Evolutionary conservation across 2,888 invertebrate species (phyloP).

Genomic region (Nectonema munidae): DNA sequence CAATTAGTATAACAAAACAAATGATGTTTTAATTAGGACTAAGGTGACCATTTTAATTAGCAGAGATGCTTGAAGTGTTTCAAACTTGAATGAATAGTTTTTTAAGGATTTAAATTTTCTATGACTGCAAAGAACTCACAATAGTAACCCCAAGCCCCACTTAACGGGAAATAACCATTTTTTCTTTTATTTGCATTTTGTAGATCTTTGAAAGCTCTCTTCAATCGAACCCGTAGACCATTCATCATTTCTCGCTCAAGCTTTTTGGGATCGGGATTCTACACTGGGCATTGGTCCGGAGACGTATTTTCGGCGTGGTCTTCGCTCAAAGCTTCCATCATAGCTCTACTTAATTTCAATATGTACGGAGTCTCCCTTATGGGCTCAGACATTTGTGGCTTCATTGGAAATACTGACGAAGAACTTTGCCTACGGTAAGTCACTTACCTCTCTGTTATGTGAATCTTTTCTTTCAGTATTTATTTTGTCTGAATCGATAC

Average conservation of each 20-base stretch:
- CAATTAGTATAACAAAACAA: too few relatives aligned
- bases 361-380: constrained; percentile 23
- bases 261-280: constrained; percentile 39
- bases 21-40: too few relatives aligned
- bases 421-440: constrained; percentile 23
- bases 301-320: constrained; percentile 31
- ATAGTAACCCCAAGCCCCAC: background rate
- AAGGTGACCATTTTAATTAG: too few relatives aligned
- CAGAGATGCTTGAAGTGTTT: too few relatives aligned
- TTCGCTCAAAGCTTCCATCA: constrained; percentile 34
- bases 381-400: constrained; percentile 27
- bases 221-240: constrained; percentile 10
- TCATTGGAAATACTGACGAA: constrained; percentile 23
- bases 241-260: constrained; percentile 40
- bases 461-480: too few relatives aligned
- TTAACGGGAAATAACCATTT: background rate
- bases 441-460: too few relatives aligned
- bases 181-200: background rate
- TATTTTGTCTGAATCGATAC: too few relatives aligned
- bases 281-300: constrained; percentile 28
- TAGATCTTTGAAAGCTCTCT: background rate
- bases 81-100: too few relatives aligned
- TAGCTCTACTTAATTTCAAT: constrained; percentile 27
- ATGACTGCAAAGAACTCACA: too few relatives aligned
- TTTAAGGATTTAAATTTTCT: too few relatives aligned